Conservation (phyloP, 2,113 vertebrate species). For the Seriola aureovittata region DNA sequence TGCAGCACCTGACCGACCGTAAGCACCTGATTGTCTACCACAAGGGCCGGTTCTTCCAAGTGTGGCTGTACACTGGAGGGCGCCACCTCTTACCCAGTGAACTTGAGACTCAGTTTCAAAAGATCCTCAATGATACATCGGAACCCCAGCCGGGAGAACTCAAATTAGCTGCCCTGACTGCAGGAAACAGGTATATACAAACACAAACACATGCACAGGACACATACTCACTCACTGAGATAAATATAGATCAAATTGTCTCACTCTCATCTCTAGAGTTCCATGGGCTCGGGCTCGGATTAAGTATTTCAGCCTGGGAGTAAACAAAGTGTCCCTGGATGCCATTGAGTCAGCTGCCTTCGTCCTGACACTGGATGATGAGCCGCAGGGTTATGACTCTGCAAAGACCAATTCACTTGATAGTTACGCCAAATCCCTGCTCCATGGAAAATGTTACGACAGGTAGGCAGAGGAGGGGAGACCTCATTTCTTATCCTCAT, state of each 20-base stretch:
- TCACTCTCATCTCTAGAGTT: slow-evolving; percentile 76
- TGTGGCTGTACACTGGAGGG: slow-evolving; percentile 91
- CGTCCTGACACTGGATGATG: slow-evolving; percentile 91
- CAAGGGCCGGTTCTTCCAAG: slow-evolving; percentile 90
- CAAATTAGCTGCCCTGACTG: slow-evolving; percentile 89
- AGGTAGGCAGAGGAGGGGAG: slow-evolving; percentile 79
- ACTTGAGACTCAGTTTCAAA: slow-evolving; percentile 93
- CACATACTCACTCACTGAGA: not conserved
- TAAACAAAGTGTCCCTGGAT: slow-evolving; percentile 88
- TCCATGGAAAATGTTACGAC: slow-evolving; percentile 93
- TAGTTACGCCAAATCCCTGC: slow-evolving; percentile 91
- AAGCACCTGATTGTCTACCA: slow-evolving; percentile 93
- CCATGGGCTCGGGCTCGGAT: slow-evolving; percentile 91
- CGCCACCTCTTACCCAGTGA: slow-evolving; percentile 88
- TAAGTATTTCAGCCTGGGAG: slow-evolving; percentile 87
- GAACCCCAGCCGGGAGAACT: slow-evolving; percentile 90
- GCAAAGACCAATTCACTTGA: slow-evolving; percentile 85
- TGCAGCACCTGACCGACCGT: slow-evolving; percentile 91
- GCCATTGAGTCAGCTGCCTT: slow-evolving; percentile 91
- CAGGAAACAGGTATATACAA: slow-evolving; percentile 87
- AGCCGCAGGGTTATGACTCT: slow-evolving; percentile 83
- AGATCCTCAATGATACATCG: slow-evolving; percentile 90
- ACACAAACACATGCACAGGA: slow-evolving; percentile 5
- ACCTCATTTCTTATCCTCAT: not conserved
- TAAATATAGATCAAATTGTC: not conserved